These are phyloP conservation scores for Trachops cirrhosus DNA, from an alignment of 2,797 vertebrate genomes.

Conservation along the genomic window DNA sequence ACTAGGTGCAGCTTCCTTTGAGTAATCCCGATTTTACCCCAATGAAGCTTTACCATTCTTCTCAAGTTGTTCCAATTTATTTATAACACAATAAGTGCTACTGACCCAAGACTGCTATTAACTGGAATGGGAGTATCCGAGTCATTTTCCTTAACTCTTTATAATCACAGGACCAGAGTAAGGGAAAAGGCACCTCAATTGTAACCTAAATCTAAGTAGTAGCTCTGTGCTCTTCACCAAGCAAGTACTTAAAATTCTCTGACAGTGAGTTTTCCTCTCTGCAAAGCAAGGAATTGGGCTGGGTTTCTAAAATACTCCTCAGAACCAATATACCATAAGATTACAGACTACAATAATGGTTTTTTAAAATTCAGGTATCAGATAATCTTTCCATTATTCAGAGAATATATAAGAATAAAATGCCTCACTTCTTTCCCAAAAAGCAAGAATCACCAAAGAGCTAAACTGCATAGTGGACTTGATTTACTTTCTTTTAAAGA, in stretches of 20 bases:
- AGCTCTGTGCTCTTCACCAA: not conserved
- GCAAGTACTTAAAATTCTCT: not conserved
- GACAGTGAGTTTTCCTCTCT: not conserved
- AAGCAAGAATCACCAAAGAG: slow-evolving; percentile 49
- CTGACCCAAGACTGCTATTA: not conserved
- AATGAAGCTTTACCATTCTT: not conserved
- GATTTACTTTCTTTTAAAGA: slow-evolving; percentile 27
- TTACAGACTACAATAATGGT: slow-evolving; percentile 11
- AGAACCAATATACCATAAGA: not conserved
- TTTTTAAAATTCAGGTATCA: slow-evolving; percentile 50
- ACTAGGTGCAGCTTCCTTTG: slow-evolving; percentile 15
- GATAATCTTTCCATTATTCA: slow-evolving; percentile 54
- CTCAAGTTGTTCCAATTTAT: slow-evolving; percentile 3
- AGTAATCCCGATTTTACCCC: not conserved
- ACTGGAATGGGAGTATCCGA: not conserved
- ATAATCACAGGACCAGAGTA: not conserved
- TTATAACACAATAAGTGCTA: slow-evolving; percentile 34
- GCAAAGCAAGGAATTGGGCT: not conserved
- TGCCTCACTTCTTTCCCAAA: slow-evolving; percentile 14
- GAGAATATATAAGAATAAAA: slow-evolving; percentile 50
- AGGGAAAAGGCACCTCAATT: not conserved
- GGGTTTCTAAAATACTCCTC: not conserved
- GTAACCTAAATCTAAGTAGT: not conserved
- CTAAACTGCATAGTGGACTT: not conserved
- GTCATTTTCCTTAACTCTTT: slow-evolving; percentile 9